Percentiles rank a stretch among this genome's conserved stretches.
Conservation (phyloP, 2,888 invertebrate species). For the Oligia fasciuncula region DNA sequence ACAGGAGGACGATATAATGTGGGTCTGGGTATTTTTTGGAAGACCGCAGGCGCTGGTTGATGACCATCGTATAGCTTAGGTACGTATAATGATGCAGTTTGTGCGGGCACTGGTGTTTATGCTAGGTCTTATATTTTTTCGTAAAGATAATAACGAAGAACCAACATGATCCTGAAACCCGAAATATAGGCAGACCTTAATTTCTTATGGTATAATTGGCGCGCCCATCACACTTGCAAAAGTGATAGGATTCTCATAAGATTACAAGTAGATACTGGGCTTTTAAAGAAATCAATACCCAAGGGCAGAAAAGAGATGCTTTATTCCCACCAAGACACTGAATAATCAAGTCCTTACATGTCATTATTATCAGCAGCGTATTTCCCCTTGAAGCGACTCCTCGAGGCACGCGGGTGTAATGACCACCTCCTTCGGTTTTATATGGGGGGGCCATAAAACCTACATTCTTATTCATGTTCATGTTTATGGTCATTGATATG, state of each 20-base stretch:
- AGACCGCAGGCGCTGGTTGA: background rate
- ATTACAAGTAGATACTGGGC: too few relatives aligned
- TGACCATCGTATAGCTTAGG: background rate
- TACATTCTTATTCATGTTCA: constrained; percentile 83
- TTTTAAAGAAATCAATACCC: background rate
- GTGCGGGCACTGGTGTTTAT: too few relatives aligned
- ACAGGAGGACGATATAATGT: background rate
- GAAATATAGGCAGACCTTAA: background rate
- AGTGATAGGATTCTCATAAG: too few relatives aligned
- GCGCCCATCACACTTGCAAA: too few relatives aligned
- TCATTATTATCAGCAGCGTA: constrained; percentile 39
- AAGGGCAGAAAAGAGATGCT: background rate
- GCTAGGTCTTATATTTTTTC: background rate
- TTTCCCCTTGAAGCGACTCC: constrained; percentile 19
- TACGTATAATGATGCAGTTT: background rate
- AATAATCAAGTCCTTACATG: constrained; percentile 24
- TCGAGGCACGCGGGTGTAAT: constrained; percentile 66
- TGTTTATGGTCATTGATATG: constrained; percentile 84
- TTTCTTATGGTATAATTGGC: background rate
- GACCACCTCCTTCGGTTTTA: constrained; percentile 78
- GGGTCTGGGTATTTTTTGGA: background rate
- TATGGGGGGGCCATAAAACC: constrained; percentile 77
- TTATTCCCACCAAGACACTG: background rate
- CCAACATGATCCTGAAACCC: background rate
- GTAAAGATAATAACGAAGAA: background rate